phyloP scores from a whole-genome alignment of 2,113 vertebrate species.

The Eolophus roseicapilla region DNA sequence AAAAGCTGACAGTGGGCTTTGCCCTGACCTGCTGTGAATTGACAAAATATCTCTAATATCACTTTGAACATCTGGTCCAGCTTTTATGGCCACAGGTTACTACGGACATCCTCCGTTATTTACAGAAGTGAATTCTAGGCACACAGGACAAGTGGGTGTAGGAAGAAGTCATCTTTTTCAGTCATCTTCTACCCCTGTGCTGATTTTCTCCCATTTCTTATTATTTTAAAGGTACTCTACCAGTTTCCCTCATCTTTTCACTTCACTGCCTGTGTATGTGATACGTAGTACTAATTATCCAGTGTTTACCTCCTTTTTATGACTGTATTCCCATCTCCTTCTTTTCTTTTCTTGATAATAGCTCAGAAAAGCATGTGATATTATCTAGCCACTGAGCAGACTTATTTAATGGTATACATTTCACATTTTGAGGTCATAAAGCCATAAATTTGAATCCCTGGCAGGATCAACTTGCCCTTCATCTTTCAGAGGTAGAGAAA shows the following conservation, averaged over 20 bases:
- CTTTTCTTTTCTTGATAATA: not conserved
- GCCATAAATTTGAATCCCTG: slow-evolving; percentile 5
- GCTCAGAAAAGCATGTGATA: not conserved
- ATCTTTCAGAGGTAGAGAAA: slow-evolving; percentile 2
- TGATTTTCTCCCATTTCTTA: not conserved
- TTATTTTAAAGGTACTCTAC: not conserved
- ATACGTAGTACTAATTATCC: not conserved
- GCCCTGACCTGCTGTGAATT: not conserved
- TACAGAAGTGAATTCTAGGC: not conserved
- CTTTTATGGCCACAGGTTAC: not conserved
- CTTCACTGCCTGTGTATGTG: not conserved
- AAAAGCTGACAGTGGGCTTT: not conserved
- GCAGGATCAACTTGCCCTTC: not conserved
- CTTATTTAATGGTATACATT: not conserved
- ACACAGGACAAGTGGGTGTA: not conserved
- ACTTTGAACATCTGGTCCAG: not conserved
- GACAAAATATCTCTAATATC: not conserved
- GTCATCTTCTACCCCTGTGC: not conserved
- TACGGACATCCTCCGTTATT: not conserved
- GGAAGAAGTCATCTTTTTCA: not conserved
- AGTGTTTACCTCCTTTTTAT: not conserved
- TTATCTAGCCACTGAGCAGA: not conserved
- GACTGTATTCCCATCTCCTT: not conserved
- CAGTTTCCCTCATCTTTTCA: not conserved
- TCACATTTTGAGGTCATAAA: not conserved